Evolutionary conservation across 1,140 invertebrate genomes (phyloP).

Genomic region (Scaptomyza pallida): DNA sequence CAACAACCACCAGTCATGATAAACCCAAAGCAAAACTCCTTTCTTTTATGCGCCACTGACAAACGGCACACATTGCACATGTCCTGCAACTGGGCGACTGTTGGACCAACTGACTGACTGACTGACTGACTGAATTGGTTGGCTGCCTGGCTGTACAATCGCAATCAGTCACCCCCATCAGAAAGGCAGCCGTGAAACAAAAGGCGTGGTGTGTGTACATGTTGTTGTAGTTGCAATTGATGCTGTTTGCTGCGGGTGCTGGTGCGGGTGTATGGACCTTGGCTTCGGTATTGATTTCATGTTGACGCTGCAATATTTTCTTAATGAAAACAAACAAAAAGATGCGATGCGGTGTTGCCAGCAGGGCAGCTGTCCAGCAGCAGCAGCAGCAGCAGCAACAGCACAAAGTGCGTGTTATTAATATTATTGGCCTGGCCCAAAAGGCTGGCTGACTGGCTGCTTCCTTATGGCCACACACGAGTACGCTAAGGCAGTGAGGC

Average conservation of each 20-base stretch:
- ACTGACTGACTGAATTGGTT: slow-evolving; percentile 13
- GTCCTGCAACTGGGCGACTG: slow-evolving; percentile 55
- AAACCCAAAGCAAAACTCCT: slow-evolving; percentile 69
- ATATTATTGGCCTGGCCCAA: slow-evolving; percentile 80
- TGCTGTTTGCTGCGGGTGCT: slow-evolving; percentile 39
- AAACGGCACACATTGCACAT: slow-evolving; percentile 78
- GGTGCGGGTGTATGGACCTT: slow-evolving; percentile 72
- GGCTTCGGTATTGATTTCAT: slow-evolving; percentile 81
- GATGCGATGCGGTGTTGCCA: slow-evolving; percentile 47
- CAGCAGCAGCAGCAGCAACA: slow-evolving; percentile 37
- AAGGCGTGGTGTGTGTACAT: slow-evolving; percentile 53
- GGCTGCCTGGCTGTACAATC: slow-evolving; percentile 62
- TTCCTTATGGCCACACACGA: slow-evolving; percentile 67
- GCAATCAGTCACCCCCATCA: slow-evolving; percentile 82
- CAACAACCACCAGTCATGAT: slow-evolving; percentile 49
- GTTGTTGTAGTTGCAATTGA: slow-evolving; percentile 21
- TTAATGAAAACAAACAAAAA: slow-evolving; percentile 81
- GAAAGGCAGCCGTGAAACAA: slow-evolving; percentile 77
- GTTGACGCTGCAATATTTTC: slow-evolving; percentile 82
- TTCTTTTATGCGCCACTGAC: slow-evolving; percentile 81
- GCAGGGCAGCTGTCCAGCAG: slow-evolving; percentile 40
- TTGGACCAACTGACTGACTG: slow-evolving; percentile 22
- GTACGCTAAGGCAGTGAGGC: slow-evolving; percentile 17
- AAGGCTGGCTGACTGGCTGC: slow-evolving; percentile 32
- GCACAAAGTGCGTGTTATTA: slow-evolving; percentile 79